Percentiles rank a stretch among this genome's conserved stretches.
phyloP scores from a whole-genome alignment of 2,113 vertebrate genomes.

The Cebus imitator region DNA sequence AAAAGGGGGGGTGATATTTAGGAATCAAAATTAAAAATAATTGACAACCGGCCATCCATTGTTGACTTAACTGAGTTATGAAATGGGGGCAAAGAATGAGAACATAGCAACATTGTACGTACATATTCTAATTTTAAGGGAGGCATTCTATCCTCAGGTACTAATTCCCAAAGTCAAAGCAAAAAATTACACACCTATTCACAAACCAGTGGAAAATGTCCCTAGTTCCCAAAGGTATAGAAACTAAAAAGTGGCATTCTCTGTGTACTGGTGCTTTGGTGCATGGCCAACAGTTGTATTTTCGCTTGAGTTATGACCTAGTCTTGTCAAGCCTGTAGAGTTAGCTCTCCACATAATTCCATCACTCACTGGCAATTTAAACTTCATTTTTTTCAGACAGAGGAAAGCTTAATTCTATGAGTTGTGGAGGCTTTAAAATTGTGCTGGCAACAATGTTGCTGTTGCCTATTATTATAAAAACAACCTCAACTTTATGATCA shows the following conservation, averaged over 20 bases:
- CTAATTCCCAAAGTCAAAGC: background rate
- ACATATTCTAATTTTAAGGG: background rate
- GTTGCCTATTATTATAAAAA: constrained; percentile 54
- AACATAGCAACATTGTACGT: background rate
- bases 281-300: background rate
- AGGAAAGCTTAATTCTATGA: constrained; percentile 58
- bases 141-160: background rate
- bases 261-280: background rate
- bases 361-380: background rate
- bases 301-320: constrained; percentile 18
- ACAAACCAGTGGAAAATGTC: background rate
- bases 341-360: constrained; percentile 1
- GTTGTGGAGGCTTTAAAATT: constrained; percentile 54
- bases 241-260: background rate
- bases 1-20: constrained; percentile 12
- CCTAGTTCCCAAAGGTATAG: background rate
- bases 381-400: constrained; percentile 26
- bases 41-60: background rate
- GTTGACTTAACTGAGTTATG: background rate
- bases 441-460: background rate
- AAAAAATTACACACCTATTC: background rate
- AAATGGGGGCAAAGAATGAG: background rate
- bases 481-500: background rate
- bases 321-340: constrained; percentile 44
- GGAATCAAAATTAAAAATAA: constrained; percentile 26